Conservation (phyloP, 1,140 invertebrate species). For the Cyclargus thomasi region DNA sequence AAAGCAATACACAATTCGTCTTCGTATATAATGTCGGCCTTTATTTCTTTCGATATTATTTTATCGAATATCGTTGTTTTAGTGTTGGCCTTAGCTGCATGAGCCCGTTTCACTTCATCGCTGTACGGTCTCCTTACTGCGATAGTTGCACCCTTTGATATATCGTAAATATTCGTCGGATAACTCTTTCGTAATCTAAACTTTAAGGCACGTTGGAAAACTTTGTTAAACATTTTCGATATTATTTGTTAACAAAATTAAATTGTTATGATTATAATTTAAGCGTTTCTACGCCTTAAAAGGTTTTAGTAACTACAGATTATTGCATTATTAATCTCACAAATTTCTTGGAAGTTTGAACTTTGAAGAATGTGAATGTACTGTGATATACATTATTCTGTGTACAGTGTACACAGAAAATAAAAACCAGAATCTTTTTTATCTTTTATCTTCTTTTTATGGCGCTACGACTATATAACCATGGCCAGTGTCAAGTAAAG, state of each 20-base stretch:
- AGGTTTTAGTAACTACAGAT: too few relatives aligned
- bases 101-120: conserved; percentile 63
- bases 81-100: conserved; percentile 42
- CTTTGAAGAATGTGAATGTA: too few relatives aligned
- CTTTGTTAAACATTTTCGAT: conserved; percentile 66
- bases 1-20: conserved; percentile 88
- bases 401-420: too few relatives aligned
- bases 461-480: too few relatives aligned
- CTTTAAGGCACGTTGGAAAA: conserved; percentile 61
- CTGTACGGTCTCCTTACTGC: conserved; percentile 56
- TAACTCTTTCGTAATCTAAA: conserved; percentile 61
- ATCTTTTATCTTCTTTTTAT: too few relatives aligned
- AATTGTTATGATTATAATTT: neutral
- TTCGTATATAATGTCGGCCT: conserved; percentile 87
- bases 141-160: conserved; percentile 54
- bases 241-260: neutral
- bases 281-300: too few relatives aligned
- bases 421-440: too few relatives aligned
- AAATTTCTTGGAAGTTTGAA: too few relatives aligned
- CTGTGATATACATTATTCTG: too few relatives aligned
- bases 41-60: conserved; percentile 86
- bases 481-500: too few relatives aligned
- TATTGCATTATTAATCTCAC: too few relatives aligned
- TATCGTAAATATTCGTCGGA: conserved; percentile 67
- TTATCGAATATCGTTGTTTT: conserved; percentile 85